Evolutionary conservation across 1,140 invertebrate genomes (phyloP), one percentile per base, ranked within the genome.

Genomic region (Drosophila hydei): DNA sequence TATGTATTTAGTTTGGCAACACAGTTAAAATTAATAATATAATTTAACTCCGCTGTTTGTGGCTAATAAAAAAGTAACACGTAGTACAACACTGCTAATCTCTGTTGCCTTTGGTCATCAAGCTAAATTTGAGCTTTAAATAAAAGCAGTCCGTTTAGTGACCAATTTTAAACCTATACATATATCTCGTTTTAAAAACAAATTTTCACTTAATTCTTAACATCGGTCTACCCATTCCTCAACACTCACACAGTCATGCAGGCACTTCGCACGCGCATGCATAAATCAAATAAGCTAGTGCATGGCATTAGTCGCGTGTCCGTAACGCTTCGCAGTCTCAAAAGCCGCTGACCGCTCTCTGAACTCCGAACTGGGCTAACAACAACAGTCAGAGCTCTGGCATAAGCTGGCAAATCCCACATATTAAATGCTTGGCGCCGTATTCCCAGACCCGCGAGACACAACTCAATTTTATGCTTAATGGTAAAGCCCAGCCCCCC

Each of bases 401-500:
- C 18, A 56, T 72, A 76, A 79, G 61, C 62, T 58, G 64, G 61
- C 19, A 51, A 79, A 80, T 72, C 72, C 61, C 43, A 23, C 58
- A 68, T 67, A 80, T 79, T 79, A 79, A 79, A 79, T 76, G 77
- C 60, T 62, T 65, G 60, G 36, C 25, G 70, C 65, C 61, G 14
- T 43, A 4, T 43, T 9, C 42, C 12, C 40, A 21, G 11, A 52
- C 33, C 30, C 42, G 47, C 60, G 42, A 59, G 62, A 58, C 75
- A 73, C 77, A 72, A 80, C 77, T 75, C 72, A 79, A 79, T 79
- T 79, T 72, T 55, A 62, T 74, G 77, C 75, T 75, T 72, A 75
- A 75, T 75, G 61, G 45, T 14, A 33, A 58, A 36, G 40, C 42
- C 19, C 77, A 45, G 36, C n/a, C 9, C 23, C 45, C 47, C 9